These are phyloP conservation scores for Aleiodes alternator DNA, from an alignment of 2,888 invertebrate species.

Conservation along the genomic window DNA sequence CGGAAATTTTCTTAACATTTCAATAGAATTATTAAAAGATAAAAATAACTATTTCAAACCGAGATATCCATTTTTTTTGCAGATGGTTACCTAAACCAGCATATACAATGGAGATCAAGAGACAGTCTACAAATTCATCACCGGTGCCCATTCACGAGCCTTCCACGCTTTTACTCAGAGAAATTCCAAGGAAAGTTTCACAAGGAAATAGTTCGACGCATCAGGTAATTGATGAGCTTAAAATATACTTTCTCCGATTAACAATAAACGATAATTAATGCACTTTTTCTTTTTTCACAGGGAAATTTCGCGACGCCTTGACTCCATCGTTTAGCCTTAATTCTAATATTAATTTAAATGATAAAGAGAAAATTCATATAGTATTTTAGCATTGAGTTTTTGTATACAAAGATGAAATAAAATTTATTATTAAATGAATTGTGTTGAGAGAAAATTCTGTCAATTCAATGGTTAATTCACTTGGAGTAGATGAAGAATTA, in stretches of 20 bases:
- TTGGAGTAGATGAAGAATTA: background rate
- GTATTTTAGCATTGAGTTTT: background rate
- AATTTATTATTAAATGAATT: background rate
- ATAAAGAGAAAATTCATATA: too few relatives aligned
- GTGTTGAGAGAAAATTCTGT: too few relatives aligned
- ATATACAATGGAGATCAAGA: conserved; percentile 46
- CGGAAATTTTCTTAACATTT: too few relatives aligned
- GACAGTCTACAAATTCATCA: conserved; percentile 41
- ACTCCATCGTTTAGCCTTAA: too few relatives aligned
- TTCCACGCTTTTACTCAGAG: conserved; percentile 46
- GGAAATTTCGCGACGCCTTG: too few relatives aligned
- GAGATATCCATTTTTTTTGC: conserved; percentile 18
- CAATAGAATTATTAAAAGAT: background rate
- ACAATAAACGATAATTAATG: too few relatives aligned
- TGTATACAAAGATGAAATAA: conserved; percentile 22
- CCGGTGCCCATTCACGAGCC: conserved; percentile 18
- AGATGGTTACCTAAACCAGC: conserved; percentile 65
- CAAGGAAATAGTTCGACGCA: conserved; percentile 20
- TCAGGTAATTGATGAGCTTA: conserved; percentile 34
- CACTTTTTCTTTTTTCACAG: too few relatives aligned
- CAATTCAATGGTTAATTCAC: background rate
- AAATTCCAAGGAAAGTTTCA: conserved; percentile 50
- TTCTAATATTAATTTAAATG: too few relatives aligned
- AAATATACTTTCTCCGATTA: background rate
- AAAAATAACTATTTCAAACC: too few relatives aligned